Percentiles rank a stretch among this genome's conserved stretches.
phyloP scores from a whole-genome alignment of 1,140 invertebrate species.

The Planococcus citri region DNA sequence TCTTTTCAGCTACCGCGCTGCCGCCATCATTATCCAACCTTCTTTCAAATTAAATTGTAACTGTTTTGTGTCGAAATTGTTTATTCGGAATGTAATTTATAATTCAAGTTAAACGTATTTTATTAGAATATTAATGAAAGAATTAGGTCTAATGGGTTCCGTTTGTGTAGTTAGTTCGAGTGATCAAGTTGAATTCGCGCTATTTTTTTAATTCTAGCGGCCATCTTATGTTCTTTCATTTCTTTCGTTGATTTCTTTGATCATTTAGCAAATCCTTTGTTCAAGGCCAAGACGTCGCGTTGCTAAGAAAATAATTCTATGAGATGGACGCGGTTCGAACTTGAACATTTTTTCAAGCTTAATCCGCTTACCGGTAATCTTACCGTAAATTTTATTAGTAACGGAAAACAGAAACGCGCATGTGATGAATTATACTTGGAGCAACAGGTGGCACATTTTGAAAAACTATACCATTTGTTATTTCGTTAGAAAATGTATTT shows the following conservation, averaged over 20 bases:
- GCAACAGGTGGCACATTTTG: neutral
- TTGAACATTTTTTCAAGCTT: neutral
- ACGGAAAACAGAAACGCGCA: slow-evolving; percentile 1
- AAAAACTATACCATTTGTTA: neutral
- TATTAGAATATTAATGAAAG: neutral
- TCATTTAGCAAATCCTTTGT: neutral
- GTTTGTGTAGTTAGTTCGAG: neutral
- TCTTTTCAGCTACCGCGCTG: neutral
- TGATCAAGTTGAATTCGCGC: neutral
- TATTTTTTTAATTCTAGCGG: neutral
- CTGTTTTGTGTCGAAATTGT: slow-evolving; percentile 1
- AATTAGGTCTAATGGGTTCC: neutral
- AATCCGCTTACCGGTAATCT: neutral
- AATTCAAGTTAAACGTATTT: neutral
- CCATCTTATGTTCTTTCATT: neutral
- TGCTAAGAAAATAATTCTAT: neutral
- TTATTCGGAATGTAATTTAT: slow-evolving; percentile 2
- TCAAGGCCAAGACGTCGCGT: slow-evolving; percentile 1
- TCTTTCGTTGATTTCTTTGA: neutral
- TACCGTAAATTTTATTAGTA: slow-evolving; percentile 4
- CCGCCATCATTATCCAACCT: slow-evolving; percentile 1
- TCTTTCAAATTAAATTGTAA: slow-evolving; percentile 8
- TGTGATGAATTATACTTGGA: neutral
- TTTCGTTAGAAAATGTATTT: neutral
- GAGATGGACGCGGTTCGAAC: neutral